Evolutionary conservation across 2,888 invertebrate genomes (phyloP).

Genomic region (Griposia aprilina): DNA sequence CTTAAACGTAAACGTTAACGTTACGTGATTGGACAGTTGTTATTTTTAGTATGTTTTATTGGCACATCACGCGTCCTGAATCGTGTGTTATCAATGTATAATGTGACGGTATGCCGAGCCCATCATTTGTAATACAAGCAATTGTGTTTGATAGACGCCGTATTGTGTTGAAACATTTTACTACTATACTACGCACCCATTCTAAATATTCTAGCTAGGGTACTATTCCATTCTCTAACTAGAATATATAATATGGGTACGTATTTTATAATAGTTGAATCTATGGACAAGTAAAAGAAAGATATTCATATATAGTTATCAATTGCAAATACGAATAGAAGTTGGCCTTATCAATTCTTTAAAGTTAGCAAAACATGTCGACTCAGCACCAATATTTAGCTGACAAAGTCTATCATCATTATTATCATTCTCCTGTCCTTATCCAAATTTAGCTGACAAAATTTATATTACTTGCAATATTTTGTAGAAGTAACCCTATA

Average conservation of each 20-base stretch:
- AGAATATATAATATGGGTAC: background rate
- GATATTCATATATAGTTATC: background rate
- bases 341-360: background rate
- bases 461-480: background rate
- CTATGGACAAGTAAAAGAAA: background rate
- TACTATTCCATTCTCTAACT: background rate
- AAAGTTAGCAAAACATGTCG: background rate
- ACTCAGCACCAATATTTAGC: background rate
- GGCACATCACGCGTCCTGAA: slow-evolving; percentile 60
- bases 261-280: background rate
- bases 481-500: background rate
- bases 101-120: slow-evolving; percentile 58
- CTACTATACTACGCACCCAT: slow-evolving; percentile 14
- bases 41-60: slow-evolving; percentile 60
- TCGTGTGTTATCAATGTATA: slow-evolving; percentile 66
- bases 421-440: background rate
- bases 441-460: background rate
- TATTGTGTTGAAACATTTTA: slow-evolving; percentile 40
- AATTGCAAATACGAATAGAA: background rate
- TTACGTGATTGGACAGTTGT: slow-evolving; percentile 35
- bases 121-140: slow-evolving; percentile 52
- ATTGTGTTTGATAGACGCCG: slow-evolving; percentile 47
- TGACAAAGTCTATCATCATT: background rate
- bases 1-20: slow-evolving; percentile 52
- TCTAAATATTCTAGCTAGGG: background rate